Base-by-base conservation (phyloP, 2,888 invertebrate genomes). In the Stictocephala bisonia region DNA sequence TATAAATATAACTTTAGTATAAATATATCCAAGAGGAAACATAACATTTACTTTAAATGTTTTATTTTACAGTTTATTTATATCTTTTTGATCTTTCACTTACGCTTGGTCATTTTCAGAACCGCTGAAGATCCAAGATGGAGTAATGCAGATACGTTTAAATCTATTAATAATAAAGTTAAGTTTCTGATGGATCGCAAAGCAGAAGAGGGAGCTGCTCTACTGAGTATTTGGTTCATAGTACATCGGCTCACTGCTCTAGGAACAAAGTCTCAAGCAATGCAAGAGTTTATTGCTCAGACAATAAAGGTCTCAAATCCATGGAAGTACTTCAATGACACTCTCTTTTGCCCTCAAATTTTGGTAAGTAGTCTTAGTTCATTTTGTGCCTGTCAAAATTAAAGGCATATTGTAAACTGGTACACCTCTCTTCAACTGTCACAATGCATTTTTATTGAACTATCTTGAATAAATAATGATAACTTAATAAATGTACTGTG, bases 201-300 rank as follows among this genome's bases (percentile, higher is more conserved):
- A 18, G 64, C 44, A 1, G 64, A 64, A 26, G 64, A 64, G 44
- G 64, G 64, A 18, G 26, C 64, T 18, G 64, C 72, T 2, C 22
- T 72, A 24, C 22, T 72, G 15, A 27, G 22, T 24, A 31, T 64
- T 0, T 72, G 72, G 72, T 51, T 72, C 29, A 18, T 72, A n/a
- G 64, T 72, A 2, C 64, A 48, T 13, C 50, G 31, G 24, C 51
- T 72, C 40, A 50, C 64, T 22, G 66, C 72, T 0, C 40, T 64
- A 20, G 53, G 72, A 41, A 50, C 64, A 1, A 18, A 31, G 26
- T 22, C 50, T 4, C 20, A 13, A 13, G 20, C 51, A n/a, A 51
- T 51, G 41, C 11, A 51, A 35, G 31, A 66, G 18, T 27, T 40
- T n/a, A 31, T 72, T n/a, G 72, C 64, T 3, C 48, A 51, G 22